Base-by-base conservation (phyloP, 2,797 vertebrate genomes). In the Cuniculus paca region DNA sequence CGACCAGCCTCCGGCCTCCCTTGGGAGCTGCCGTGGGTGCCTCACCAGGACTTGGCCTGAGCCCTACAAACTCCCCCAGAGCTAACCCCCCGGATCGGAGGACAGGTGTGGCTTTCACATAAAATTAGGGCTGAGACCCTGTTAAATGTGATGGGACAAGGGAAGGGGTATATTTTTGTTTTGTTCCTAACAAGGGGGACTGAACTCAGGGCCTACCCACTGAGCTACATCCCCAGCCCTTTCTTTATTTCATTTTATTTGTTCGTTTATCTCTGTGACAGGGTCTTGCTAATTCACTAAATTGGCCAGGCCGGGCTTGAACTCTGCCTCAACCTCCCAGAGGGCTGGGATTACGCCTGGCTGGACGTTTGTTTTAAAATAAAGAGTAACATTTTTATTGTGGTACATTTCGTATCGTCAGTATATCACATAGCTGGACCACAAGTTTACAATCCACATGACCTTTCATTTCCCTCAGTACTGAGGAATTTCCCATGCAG, bases 341-440 rank as follows among this genome's bases (percentile, higher is more conserved):
- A 48, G 42, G 34, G 45, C 26, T 50, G 48, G 74, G 31, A 50
- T 48, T 34, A 77, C 2, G 39, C 74, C 12, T 1, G 6, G 74
- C 26, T 77, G 1, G 9, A 5, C 72, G 12, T 83, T 48, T 75
- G 26, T 63, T 92, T 52, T 60, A 61, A 88, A 28, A 45, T 75
- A 72, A 84, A 91, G 84, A 79, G 82, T 83, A 94, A 86, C 45
- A 68, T 82, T 75, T 50, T 80, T 36, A 58, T 45, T 75, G 6
- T 11, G 81, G 0, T 60, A 50, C 24, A 85, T 60, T 42, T 88
- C 16, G 0, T 56, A 28, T 70, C 86, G 87, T 90, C 85, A 92
- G 20, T 61, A 28, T 6, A 58, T 26, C 45, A 74, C 19, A 28
- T 10, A 63, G 20, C 26, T 54, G 24, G 36, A 90, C 80, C 19